Evolutionary conservation across 92 coral and sea anemone species (phyloP).

Genomic region (Pocillopora grandis): DNA sequence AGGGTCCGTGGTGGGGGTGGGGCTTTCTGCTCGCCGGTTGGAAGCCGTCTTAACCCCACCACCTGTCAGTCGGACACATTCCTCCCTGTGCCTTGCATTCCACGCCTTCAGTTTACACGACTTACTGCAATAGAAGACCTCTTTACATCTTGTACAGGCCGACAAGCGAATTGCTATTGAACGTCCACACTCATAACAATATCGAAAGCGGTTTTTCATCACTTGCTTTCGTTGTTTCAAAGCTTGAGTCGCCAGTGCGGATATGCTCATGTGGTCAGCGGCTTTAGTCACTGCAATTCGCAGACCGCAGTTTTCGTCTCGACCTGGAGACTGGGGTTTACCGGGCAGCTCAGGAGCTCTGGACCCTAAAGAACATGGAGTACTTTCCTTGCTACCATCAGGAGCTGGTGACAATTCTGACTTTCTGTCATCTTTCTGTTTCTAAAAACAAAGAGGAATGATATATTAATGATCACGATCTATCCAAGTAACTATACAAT

Average conservation of each 20-base stretch:
- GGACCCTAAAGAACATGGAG: conserved; percentile 22
- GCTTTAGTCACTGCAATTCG: conserved; percentile 94
- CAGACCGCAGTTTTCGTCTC: conserved; percentile 91
- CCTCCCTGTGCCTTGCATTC: conserved; percentile 95
- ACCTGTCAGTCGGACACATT: conserved; percentile 94
- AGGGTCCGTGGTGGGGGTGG: conserved; percentile 86
- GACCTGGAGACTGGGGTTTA: conserved; percentile 67
- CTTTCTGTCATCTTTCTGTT: conserved; percentile 4
- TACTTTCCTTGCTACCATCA: conserved; percentile 34
- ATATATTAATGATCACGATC: background rate
- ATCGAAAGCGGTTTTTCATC: conserved; percentile 98
- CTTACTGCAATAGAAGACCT: conserved; percentile 96
- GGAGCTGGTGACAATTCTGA: conserved; percentile 22
- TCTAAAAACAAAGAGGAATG: background rate
- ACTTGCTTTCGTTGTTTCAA: conserved; percentile 85
- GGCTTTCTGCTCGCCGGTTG: conserved; percentile 80
- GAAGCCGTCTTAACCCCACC: conserved; percentile 63
- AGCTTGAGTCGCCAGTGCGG: conserved; percentile 93
- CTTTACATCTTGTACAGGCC: conserved; percentile 97
- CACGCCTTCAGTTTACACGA: conserved; percentile 96
- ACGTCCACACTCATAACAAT: conserved; percentile 99
- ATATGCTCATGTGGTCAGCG: conserved; percentile 91
- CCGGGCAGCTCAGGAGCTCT: conserved; percentile 13
- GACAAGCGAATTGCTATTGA: conserved; percentile 95
- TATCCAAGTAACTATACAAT: background rate